Conservation (phyloP, 2,888 invertebrate species). For the Barypeithes pellucidus region DNA sequence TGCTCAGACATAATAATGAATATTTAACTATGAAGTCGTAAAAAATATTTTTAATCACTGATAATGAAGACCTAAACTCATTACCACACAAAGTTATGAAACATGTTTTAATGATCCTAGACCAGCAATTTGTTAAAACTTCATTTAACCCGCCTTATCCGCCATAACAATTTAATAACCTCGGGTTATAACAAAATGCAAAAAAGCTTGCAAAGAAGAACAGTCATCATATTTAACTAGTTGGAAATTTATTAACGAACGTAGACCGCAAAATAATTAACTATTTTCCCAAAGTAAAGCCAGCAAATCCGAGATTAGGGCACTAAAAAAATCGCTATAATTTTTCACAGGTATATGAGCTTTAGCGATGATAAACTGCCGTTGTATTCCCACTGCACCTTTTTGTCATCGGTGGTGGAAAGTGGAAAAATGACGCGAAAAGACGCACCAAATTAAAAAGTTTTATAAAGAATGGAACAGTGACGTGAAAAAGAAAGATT, state of each 20-base stretch:
- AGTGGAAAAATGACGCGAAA: constrained; percentile 9
- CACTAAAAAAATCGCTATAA: constrained; percentile 61
- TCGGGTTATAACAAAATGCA: neutral
- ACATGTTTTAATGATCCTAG: constrained; percentile 1
- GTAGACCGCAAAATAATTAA: constrained; percentile 43
- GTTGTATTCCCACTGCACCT: constrained; percentile 32
- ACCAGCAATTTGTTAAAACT: neutral
- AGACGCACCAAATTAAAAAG: constrained; percentile 29
- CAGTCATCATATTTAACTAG: constrained; percentile 11
- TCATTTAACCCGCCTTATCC: neutral
- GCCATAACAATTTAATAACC: neutral
- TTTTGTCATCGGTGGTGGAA: constrained; percentile 36
- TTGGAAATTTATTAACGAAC: constrained; percentile 30
- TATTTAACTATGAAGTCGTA: too few relatives aligned
- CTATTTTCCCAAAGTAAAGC: constrained; percentile 48
- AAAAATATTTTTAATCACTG: too few relatives aligned
- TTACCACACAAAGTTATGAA: neutral
- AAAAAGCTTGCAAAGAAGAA: neutral
- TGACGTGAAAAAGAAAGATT: constrained; percentile 21
- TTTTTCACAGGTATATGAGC: constrained; percentile 66
- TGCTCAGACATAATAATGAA: too few relatives aligned
- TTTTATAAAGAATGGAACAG: constrained; percentile 12
- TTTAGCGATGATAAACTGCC: constrained; percentile 52
- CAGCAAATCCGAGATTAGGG: constrained; percentile 57
- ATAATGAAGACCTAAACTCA: neutral